Base-by-base conservation (phyloP, 2,888 invertebrate genomes). In the Eurois occulta region DNA sequence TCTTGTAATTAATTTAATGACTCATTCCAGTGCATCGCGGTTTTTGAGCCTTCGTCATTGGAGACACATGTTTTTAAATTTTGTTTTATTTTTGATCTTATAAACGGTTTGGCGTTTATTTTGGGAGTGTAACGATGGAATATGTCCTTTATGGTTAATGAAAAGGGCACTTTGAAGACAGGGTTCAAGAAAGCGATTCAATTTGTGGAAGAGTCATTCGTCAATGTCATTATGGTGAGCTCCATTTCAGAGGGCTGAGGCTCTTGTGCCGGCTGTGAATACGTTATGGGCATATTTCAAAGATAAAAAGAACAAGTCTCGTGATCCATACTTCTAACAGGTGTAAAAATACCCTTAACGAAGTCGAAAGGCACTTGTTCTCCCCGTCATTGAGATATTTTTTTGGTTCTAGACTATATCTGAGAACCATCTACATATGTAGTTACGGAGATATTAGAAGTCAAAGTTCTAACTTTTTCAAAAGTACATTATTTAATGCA, bases 61-160 rank as follows among this genome's bases (percentile, higher is more conserved):
- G 16, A n/a, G 65, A 65, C 65, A 41, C 41, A 65, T 65, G 65
- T 65, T 41, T 28, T 65, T 65, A 65, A 65, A 41, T 65, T 64
- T 41, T 41, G 65, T 64, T 64, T 64, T 64, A n/a, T 64, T 64
- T 38, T 64, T n/a, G 21, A 4, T 41, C 38, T 38, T 2, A 24
- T 35, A 5, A 41, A 38, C n/a, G 41, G 62, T 62, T 58, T 58
- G 58, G 62, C 62, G 35, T 62, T 24, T 65, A 65, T 65, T 65
- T n/a, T n/a, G 41, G n/a, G 64, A 41, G 8, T 65, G 5, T 64
- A 7, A n/a, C 41, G 41, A n/a, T n/a, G 41, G 8, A 24, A 1
- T 41, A 41, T 41, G 41, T 41, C 65, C n/a, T 41, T 65, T 65
- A 8, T 65, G 41, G 41, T 41, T n/a, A n/a, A n/a, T 65, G 16